Conservation (phyloP, 64 coral and sea anemone genomes). For the Catalaphyllia jardinei region DNA sequence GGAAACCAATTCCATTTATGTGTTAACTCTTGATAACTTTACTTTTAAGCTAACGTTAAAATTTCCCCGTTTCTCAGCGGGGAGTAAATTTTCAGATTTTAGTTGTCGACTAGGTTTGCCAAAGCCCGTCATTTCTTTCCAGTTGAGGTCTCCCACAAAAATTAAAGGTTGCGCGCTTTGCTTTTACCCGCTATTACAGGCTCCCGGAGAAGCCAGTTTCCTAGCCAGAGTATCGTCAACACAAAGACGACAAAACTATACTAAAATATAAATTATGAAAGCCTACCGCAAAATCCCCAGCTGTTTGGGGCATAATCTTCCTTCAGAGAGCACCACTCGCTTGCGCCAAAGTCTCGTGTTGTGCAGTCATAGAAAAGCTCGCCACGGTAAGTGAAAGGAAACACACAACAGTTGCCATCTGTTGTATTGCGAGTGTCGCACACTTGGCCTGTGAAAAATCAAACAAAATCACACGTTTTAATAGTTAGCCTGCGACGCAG, state of each 20-base stretch:
- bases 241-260: background rate
- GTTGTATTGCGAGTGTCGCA: slow-evolving; percentile 63
- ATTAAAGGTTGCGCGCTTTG: too few species aligned
- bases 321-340: slow-evolving; percentile 47
- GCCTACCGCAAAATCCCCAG: slow-evolving; percentile 37
- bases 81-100: too few species aligned
- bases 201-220: too few species aligned
- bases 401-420: slow-evolving; percentile 38
- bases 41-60: too few species aligned
- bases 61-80: too few species aligned
- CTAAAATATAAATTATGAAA: background rate
- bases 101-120: too few species aligned
- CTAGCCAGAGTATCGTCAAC: background rate
- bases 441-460: background rate
- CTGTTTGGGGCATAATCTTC: slow-evolving; percentile 14
- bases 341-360: background rate
- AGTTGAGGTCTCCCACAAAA: too few species aligned
- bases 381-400: slow-evolving; percentile 49
- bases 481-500: background rate
- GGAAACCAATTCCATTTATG: too few species aligned
- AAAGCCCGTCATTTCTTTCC: too few species aligned
- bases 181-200: too few species aligned
- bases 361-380: slow-evolving; percentile 37
- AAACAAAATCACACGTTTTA: background rate
- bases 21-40: too few species aligned